Conservation (phyloP, 2,113 vertebrate species). For the Falco punctatus region DNA sequence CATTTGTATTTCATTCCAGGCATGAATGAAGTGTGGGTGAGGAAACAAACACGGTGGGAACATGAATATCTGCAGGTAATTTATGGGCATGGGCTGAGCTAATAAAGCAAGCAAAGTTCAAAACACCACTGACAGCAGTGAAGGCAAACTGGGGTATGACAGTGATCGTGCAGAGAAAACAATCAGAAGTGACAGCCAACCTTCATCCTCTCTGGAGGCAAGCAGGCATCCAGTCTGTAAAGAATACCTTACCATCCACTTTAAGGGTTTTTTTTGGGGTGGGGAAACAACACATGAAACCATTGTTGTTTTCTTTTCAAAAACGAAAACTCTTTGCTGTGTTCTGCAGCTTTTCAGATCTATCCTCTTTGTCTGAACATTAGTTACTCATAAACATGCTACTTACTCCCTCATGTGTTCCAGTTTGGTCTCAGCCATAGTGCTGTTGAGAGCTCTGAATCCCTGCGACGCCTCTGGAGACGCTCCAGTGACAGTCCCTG, state of each 20-base stretch:
- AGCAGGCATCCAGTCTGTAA: background rate
- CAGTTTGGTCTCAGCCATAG: conserved; percentile 71
- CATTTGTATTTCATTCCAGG: background rate
- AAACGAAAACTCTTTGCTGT: background rate
- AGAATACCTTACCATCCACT: background rate
- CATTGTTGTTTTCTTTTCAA: background rate
- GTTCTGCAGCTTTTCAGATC: background rate
- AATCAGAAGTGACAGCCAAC: background rate
- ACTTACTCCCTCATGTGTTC: conserved; percentile 78
- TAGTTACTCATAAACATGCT: background rate
- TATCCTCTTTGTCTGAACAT: background rate
- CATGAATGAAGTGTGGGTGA: background rate
- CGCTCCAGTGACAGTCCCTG: conserved; percentile 26
- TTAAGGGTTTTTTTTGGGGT: background rate
- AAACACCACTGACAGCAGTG: rapidly evolving
- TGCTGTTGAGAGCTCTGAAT: conserved; percentile 62
- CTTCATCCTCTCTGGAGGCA: background rate
- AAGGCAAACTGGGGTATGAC: background rate
- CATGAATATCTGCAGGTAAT: background rate
- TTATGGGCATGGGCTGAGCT: background rate
- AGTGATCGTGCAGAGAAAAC: background rate
- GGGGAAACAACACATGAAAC: background rate
- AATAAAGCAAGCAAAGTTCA: background rate
- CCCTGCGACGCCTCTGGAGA: conserved; percentile 18
- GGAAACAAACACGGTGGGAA: background rate